These are phyloP conservation scores for Enoplosus armatus DNA, from an alignment of 2,797 vertebrate species.

Conservation along the genomic window DNA sequence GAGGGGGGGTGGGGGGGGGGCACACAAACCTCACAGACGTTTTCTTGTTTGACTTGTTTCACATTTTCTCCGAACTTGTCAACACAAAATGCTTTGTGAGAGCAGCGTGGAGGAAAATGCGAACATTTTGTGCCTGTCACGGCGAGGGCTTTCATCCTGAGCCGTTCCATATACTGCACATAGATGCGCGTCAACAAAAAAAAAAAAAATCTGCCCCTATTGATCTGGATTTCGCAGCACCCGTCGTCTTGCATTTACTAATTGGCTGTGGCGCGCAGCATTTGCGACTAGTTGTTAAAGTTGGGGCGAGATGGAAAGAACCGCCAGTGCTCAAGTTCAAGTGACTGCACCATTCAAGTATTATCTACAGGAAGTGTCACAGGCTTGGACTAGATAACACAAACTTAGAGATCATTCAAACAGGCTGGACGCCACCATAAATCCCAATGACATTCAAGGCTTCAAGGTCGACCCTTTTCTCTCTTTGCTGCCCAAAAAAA, in stretches of 20 bases:
- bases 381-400: neutral
- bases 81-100: constrained; percentile 53
- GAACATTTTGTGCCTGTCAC: constrained; percentile 50
- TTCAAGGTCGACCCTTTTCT: neutral
- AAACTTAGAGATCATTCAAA: constrained; percentile 21
- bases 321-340: neutral
- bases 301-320: neutral
- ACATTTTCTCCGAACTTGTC: constrained; percentile 70
- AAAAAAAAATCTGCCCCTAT: neutral
- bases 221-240: constrained; percentile 18
- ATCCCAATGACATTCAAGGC: constrained; percentile 27
- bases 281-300: neutral
- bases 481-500: neutral
- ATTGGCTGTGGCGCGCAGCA: neutral
- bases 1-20: neutral
- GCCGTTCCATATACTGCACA: neutral
- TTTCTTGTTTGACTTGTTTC: constrained; percentile 55
- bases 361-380: constrained; percentile 6
- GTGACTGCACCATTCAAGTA: constrained; percentile 6
- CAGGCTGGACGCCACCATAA: constrained; percentile 17
- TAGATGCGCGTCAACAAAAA: neutral
- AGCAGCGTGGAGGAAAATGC: constrained; percentile 48
- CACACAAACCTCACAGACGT: constrained; percentile 5
- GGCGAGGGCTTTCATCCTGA: constrained; percentile 31
- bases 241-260: neutral